Percentiles rank a stretch among this genome's conserved stretches.
phyloP scores from a whole-genome alignment of 1,140 invertebrate genomes.

The Neotoxoptera formosana region DNA sequence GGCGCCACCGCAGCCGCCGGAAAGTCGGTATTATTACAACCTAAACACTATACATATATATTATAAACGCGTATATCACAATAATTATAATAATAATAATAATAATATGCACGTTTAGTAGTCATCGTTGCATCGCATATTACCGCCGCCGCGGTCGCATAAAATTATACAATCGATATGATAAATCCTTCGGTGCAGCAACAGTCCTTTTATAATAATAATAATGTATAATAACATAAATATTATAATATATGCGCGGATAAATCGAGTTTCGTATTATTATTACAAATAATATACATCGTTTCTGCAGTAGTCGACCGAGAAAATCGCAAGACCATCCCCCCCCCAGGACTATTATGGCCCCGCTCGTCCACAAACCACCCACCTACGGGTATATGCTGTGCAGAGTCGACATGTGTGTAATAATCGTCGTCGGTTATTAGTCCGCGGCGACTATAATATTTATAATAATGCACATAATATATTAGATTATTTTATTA shows the following conservation, averaged over 20 bases:
- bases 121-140: background rate
- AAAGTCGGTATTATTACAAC: background rate
- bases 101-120: background rate
- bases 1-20: background rate
- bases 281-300: no score
- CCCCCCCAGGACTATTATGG: no score
- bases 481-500: constrained; percentile 28
- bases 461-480: constrained; percentile 7
- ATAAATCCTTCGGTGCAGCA: background rate
- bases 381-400: background rate
- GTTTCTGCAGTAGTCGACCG: background rate
- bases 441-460: background rate
- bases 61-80: background rate
- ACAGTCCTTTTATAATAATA: background rate
- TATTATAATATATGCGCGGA: background rate
- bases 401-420: background rate
- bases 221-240: background rate
- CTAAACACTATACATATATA: background rate
- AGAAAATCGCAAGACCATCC: background rate
- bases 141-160: background rate
- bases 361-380: background rate
- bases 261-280: background rate
- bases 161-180: background rate
- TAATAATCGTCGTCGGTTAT: background rate
- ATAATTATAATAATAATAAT: background rate